phyloP scores from a whole-genome alignment of 2,113 vertebrate species.

The Corythornis vintsioides region DNA sequence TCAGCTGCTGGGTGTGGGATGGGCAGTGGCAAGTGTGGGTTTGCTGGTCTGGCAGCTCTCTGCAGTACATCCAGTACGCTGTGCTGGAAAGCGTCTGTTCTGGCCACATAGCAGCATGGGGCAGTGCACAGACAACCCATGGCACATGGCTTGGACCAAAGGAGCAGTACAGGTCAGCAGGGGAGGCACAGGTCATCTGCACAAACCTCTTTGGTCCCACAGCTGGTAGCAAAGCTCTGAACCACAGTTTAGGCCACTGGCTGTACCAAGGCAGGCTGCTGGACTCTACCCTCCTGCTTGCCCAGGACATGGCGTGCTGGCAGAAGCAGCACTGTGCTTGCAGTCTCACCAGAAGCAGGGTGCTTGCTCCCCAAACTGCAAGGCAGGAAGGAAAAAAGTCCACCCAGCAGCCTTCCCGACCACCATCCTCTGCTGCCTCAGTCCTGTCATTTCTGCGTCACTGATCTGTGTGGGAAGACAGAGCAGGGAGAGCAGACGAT shows the following conservation, averaged over 20 bases:
- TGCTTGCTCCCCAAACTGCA: neutral
- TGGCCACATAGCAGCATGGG: accelerated
- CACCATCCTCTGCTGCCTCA: neutral
- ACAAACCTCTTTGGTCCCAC: neutral
- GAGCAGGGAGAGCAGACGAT: neutral
- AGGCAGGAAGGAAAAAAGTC: neutral
- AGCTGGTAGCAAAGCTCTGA: neutral
- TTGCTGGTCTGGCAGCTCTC: neutral
- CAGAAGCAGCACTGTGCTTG: neutral
- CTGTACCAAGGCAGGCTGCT: neutral
- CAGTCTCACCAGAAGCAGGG: neutral
- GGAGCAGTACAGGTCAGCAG: neutral
- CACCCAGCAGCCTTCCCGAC: neutral
- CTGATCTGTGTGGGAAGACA: neutral
- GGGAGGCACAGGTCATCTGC: neutral
- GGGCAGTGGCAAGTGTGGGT: accelerated
- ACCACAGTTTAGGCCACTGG: neutral
- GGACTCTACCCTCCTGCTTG: neutral
- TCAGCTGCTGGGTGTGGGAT: neutral
- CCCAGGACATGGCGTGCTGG: accelerated
- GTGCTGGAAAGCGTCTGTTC: neutral
- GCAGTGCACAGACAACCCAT: accelerated
- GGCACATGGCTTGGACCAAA: neutral
- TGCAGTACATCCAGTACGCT: accelerated
- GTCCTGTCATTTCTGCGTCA: neutral